These are phyloP conservation scores for Brachionus paranguensis DNA, from an alignment of 1,140 invertebrate genomes.

Conservation along the genomic window DNA sequence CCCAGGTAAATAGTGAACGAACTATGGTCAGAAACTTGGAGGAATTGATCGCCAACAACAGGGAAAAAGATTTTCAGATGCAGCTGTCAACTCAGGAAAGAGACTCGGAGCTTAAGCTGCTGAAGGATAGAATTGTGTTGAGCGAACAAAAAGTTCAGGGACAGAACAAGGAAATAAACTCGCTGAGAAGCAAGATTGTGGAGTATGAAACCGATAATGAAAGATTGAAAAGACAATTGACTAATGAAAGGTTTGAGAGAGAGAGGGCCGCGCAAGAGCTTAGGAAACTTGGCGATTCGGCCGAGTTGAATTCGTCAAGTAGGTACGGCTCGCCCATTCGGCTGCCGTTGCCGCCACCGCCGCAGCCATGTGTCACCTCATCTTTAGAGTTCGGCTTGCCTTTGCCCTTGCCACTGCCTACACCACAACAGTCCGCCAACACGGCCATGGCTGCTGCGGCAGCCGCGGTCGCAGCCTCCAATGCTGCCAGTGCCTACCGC, in stretches of 20 bases:
- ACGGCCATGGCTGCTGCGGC: constrained; percentile 25
- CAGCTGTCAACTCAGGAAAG: constrained; percentile 52
- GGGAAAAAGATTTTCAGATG: constrained; percentile 54
- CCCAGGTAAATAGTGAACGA: constrained; percentile 48
- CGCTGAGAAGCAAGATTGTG: constrained; percentile 50
- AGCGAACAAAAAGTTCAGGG: constrained; percentile 55
- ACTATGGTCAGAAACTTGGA: constrained; percentile 50
- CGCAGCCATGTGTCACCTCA: background rate
- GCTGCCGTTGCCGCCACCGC: background rate
- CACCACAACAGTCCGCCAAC: background rate
- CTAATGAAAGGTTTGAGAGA: constrained; percentile 55
- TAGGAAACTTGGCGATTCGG: constrained; percentile 14
- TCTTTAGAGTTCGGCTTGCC: background rate
- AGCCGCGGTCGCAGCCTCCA: constrained; percentile 6
- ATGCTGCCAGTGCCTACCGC: constrained; percentile 32
- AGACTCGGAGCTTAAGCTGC: constrained; percentile 52
- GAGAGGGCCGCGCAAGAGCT: constrained; percentile 38
- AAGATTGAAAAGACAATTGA: constrained; percentile 50
- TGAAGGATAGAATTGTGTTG: constrained; percentile 52
- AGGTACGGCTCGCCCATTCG: constrained; percentile 2
- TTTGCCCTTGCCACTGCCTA: background rate
- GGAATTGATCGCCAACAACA: constrained; percentile 48
- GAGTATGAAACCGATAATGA: constrained; percentile 55
- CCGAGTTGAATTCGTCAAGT: constrained; percentile 14
- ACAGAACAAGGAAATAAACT: constrained; percentile 52